Percentiles rank a stretch among this genome's conserved stretches.
These are phyloP conservation scores for Helobdella robusta DNA, from an alignment of 2,888 invertebrate species.

Conservation along the genomic window DNA sequence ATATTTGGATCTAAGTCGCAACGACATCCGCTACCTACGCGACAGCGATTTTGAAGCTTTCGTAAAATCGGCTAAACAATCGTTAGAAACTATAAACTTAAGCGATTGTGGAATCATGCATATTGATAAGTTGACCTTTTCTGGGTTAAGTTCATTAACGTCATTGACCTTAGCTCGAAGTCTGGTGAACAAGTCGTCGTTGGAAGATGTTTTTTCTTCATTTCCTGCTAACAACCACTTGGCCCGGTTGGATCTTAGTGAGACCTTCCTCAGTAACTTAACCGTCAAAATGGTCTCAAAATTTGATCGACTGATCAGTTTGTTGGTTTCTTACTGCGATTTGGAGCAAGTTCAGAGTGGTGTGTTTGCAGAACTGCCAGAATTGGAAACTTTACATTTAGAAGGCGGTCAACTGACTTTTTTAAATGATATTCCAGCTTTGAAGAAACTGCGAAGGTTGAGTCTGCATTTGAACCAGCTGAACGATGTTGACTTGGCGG, in stretches of 20 bases:
- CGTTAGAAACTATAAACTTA: conserved; percentile 32
- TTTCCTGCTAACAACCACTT: conserved; percentile 25
- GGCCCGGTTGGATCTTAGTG: conserved; percentile 32
- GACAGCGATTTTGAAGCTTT: conserved; percentile 30
- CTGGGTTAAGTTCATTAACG: conserved; percentile 29
- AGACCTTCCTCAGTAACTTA: conserved; percentile 30
- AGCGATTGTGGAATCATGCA: conserved; percentile 29
- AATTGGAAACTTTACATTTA: conserved; percentile 28
- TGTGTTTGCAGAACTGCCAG: conserved; percentile 26
- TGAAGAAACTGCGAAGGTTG: conserved; percentile 29
- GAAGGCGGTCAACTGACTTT: conserved; percentile 27
- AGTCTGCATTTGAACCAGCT: conserved; percentile 30
- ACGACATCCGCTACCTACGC: conserved; percentile 29
- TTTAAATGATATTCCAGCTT: conserved; percentile 21
- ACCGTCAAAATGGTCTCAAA: conserved; percentile 27
- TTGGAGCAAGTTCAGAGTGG: conserved; percentile 29
- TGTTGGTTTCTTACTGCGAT: conserved; percentile 31
- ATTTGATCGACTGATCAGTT: conserved; percentile 27
- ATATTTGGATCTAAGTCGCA: conserved; percentile 32
- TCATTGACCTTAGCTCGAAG: conserved; percentile 32
- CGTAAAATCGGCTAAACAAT: conserved; percentile 5
- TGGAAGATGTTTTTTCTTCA: conserved; percentile 17
- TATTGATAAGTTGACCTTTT: conserved; percentile 29
- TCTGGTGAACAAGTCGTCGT: conserved; percentile 21
- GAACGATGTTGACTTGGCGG: conserved; percentile 22